Percentiles rank a stretch among this genome's conserved stretches.
phyloP scores from a whole-genome alignment of 2,888 invertebrate genomes.

The Scaptomyza polygonia region DNA sequence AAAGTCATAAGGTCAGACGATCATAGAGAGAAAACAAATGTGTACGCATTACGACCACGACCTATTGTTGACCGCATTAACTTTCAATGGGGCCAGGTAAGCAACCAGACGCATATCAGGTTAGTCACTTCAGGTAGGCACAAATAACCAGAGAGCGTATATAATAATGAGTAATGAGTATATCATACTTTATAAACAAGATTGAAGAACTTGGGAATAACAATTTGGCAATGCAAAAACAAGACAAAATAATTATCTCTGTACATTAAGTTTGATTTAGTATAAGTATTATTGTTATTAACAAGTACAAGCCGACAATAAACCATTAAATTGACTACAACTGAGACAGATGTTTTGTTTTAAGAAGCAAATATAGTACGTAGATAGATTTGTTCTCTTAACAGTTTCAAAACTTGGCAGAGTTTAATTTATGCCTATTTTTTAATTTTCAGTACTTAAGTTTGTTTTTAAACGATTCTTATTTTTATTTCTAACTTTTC shows the following conservation, averaged over 20 bases:
- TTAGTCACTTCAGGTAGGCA: constrained; percentile 17
- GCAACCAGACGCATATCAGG: constrained; percentile 10
- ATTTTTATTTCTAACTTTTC: too few species aligned
- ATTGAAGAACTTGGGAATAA: neutral
- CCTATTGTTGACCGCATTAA: constrained; percentile 45
- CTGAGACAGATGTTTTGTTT: too few species aligned
- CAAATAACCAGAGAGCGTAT: constrained; percentile 23
- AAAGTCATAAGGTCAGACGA: constrained; percentile 61
- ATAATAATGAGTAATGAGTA: constrained; percentile 7
- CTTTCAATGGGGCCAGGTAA: constrained; percentile 21
- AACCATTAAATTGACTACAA: too few species aligned
- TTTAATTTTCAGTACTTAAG: too few species aligned
- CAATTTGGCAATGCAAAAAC: neutral
- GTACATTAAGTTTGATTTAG: too few species aligned
- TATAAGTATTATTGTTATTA: too few species aligned
- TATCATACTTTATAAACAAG: constrained; percentile 2
- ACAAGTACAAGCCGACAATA: too few species aligned
- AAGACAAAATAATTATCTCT: neutral
- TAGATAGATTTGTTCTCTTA: too few species aligned
- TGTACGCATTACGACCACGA: constrained; percentile 31
- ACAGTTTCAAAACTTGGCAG: too few species aligned
- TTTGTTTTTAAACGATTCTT: too few species aligned
- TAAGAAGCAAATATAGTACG: too few species aligned
- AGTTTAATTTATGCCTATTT: too few species aligned
- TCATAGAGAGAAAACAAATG: constrained; percentile 21